Base-by-base conservation (phyloP, 1,140 invertebrate genomes). In the Samia ricini region DNA sequence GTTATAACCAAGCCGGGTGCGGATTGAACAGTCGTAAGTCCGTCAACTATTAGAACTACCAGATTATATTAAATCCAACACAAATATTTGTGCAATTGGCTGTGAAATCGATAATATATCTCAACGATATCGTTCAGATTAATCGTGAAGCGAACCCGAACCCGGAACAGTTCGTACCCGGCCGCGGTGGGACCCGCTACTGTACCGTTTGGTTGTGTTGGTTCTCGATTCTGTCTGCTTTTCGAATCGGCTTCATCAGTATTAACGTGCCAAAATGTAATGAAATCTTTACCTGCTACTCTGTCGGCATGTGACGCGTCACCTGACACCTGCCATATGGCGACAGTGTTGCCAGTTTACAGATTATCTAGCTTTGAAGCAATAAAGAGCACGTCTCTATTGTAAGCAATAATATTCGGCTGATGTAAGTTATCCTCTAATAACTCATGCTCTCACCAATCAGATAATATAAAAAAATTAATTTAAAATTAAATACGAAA, bases 221-320 rank as follows among this genome's bases (percentile, higher is more conserved):
- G 15, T 1, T 42, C n/a, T 5, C 20, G 51, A 21, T 42, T 36
- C 67, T 18, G 42, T 19, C 29, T 15, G 19, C 19, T 24, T n/a
- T 21, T 23, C 0, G 12, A 20, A 36, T 49, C 18, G 20, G 62
- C 56, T 48, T 64, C 29, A 61, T 33, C 74, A 76, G 74, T 75
- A 76, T 76, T 77, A 66, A 75, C 72, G 80, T 80, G 78, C 77
- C 80, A 80, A 79, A 77, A 54, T 59, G 56, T 49, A 70, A 22
- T 64, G 56, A 57, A 15, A 42, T 42, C 4, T 1, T 42, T 12
- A 1, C 10, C 33, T 15, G 15, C n/a, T 3, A 42, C 15, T 0
- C 1, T 42, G 33, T 42, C 15, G 4, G 0, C 15, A 42, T 1
- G 33, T 42, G 33, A 12, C 33, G 15, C 33, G 33, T 4, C 3